Evolutionary conservation across 2,113 vertebrate species (phyloP).

Genomic region (Stigmatopora nigra): DNA sequence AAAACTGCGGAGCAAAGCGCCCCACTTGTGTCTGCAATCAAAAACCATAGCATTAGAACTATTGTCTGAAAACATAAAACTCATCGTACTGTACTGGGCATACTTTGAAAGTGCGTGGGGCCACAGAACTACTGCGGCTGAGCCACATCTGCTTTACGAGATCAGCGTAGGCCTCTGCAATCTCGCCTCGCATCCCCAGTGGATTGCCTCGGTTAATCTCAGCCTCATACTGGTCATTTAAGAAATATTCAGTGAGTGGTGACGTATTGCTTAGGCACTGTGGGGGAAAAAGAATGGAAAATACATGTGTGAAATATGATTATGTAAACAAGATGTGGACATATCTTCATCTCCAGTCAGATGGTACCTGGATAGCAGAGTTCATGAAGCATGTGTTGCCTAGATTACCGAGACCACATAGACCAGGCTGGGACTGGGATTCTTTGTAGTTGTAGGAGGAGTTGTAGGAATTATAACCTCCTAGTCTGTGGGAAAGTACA

Average conservation of each 20-base stretch:
- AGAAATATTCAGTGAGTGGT: slow-evolving; percentile 89
- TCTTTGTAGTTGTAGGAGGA: slow-evolving; percentile 88
- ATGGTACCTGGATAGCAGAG: slow-evolving; percentile 87
- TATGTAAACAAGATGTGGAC: neutral
- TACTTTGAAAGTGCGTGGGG: slow-evolving; percentile 92
- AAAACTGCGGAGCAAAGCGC: slow-evolving; percentile 96
- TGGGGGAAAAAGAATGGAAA: slow-evolving; percentile 9
- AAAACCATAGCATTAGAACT: neutral
- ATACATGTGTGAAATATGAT: neutral
- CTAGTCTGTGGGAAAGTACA: slow-evolving; percentile 61
- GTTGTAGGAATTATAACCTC: slow-evolving; percentile 81
- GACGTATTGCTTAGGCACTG: slow-evolving; percentile 94
- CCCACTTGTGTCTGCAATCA: slow-evolving; percentile 86
- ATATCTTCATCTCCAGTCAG: neutral
- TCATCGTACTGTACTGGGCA: slow-evolving; percentile 25
- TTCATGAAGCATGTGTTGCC: slow-evolving; percentile 99
- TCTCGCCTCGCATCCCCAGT: slow-evolving; percentile 95
- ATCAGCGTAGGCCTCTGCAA: slow-evolving; percentile 91
- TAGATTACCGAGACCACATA: slow-evolving; percentile 93
- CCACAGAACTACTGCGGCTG: slow-evolving; percentile 83
- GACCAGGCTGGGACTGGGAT: slow-evolving; percentile 80
- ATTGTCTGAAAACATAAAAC: neutral
- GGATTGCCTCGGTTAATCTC: slow-evolving; percentile 95
- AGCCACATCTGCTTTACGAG: slow-evolving; percentile 97
- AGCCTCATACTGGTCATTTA: slow-evolving; percentile 85